These are phyloP conservation scores for Tinea semifulvella DNA, from an alignment of 2,888 invertebrate genomes.

Conservation along the genomic window DNA sequence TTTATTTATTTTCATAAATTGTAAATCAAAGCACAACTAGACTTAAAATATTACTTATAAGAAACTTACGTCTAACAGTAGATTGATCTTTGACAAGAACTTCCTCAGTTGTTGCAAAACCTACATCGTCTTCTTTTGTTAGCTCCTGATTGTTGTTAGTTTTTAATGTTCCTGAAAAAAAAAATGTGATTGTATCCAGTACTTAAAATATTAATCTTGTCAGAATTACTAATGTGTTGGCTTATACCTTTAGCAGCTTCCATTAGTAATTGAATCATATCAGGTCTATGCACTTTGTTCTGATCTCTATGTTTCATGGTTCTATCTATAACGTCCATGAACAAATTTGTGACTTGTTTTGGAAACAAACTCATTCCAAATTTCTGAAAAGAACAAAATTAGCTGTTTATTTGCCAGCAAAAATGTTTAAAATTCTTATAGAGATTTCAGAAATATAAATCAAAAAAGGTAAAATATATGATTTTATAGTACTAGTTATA, in stretches of 20 bases:
- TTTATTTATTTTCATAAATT: neutral
- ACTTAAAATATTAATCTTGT: neutral
- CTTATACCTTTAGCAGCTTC: conserved; percentile 32
- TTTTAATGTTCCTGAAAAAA: conserved; percentile 25
- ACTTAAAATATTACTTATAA: too few species aligned
- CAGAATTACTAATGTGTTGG: neutral
- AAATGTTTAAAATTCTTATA: too few species aligned
- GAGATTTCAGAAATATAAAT: too few species aligned
- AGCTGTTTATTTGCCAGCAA: too few species aligned
- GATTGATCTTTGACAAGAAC: conserved; percentile 19
- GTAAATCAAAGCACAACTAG: too few species aligned
- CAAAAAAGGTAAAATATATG: neutral
- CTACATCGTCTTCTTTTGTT: conserved; percentile 21
- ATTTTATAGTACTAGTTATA: neutral
- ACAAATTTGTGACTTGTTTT: conserved; percentile 6
- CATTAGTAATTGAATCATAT: conserved; percentile 68
- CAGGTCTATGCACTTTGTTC: conserved; percentile 55
- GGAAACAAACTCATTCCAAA: conserved; percentile 7
- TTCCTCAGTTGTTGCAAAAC: conserved; percentile 25
- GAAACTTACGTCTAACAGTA: conserved; percentile 24
- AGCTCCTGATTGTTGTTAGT: conserved; percentile 15
- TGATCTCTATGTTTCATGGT: conserved; percentile 52
- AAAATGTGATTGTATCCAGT: neutral
- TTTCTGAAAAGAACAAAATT: neutral
- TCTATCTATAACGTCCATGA: conserved; percentile 18